Percentiles rank a stretch among this genome's conserved stretches.
phyloP scores from a whole-genome alignment of 2,888 invertebrate species.

The Sinelater perroti region DNA sequence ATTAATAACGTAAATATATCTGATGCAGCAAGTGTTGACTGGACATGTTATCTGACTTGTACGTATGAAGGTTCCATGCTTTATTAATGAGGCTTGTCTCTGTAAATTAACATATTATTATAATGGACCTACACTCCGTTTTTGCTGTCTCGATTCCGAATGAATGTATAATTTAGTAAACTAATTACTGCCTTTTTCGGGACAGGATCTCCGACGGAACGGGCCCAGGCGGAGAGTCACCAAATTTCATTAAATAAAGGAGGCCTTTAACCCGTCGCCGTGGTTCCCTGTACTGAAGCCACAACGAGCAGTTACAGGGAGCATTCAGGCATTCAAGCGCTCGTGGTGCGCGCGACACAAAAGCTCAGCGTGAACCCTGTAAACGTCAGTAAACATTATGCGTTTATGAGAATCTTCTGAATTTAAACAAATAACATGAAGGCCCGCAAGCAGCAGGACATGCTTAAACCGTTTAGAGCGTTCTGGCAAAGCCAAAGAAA shows the following conservation, averaged over 20 bases:
- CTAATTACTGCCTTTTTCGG: too few species aligned
- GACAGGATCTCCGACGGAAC: too few species aligned
- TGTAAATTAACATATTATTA: constrained; percentile 35
- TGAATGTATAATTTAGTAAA: too few species aligned
- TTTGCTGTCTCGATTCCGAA: constrained; percentile 1
- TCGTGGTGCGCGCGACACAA: constrained; percentile 31
- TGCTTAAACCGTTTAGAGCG: constrained; percentile 26
- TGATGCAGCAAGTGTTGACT: constrained; percentile 40
- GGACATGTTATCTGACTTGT: constrained; percentile 36
- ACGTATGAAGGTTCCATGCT: constrained; percentile 25
- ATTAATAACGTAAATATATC: constrained; percentile 39
- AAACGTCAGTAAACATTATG: constrained; percentile 46
- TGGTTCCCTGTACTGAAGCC: background rate
- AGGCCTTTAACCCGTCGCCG: background rate
- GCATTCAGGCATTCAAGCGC: constrained; percentile 15
- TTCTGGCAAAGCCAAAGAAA: constrained; percentile 26
- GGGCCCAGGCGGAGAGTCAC: background rate
- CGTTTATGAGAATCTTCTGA: constrained; percentile 50
- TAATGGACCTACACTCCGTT: constrained; percentile 19
- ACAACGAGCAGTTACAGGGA: background rate
- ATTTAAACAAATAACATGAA: constrained; percentile 42
- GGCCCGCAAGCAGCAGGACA: constrained; percentile 16
- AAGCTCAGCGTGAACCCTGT: constrained; percentile 41
- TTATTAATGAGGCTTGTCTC: constrained; percentile 31
- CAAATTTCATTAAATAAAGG: background rate